phyloP scores from a whole-genome alignment of 2,797 vertebrate species.

The Sebastes baramenuke region DNA sequence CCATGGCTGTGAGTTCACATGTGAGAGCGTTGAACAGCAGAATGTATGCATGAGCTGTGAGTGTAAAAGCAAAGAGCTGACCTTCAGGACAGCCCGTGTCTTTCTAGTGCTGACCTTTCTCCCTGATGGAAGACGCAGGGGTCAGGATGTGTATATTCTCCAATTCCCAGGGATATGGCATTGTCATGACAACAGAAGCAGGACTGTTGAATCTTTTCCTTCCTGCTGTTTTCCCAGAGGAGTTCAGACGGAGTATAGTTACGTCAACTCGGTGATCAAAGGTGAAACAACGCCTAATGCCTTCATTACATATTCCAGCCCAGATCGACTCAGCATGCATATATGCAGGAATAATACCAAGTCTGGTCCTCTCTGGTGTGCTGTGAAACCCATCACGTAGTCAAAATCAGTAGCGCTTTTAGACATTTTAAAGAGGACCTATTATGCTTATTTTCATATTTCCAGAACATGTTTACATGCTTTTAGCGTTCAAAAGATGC shows the following conservation, averaged over 20 bases:
- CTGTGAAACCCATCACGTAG: background rate
- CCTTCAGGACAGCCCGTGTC: constrained; percentile 26
- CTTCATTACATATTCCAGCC: constrained; percentile 18
- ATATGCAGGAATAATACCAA: background rate
- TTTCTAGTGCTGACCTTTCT: constrained; percentile 33
- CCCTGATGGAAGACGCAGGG: constrained; percentile 5
- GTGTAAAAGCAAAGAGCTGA: constrained; percentile 26
- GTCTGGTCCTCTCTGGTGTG: background rate
- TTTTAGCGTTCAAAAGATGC: too few species aligned
- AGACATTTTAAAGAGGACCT: background rate
- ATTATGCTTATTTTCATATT: background rate
- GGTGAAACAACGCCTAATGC: background rate
- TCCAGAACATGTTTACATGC: too few species aligned
- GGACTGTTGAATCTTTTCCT: background rate
- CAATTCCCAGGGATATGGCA: constrained; percentile 24
- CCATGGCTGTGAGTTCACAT: background rate
- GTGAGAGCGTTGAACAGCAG: constrained; percentile 10
- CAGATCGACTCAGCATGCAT: background rate
- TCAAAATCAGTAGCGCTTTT: background rate
- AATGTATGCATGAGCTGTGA: constrained; percentile 18
- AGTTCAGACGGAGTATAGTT: background rate
- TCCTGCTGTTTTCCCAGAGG: constrained; percentile 14
- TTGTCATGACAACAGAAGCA: constrained; percentile 61
- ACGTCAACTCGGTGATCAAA: constrained; percentile 1
- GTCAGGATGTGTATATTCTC: constrained; percentile 18